Evolutionary conservation across 2,797 vertebrate genomes (phyloP).

Genomic region (Lerista edwardsae): DNA sequence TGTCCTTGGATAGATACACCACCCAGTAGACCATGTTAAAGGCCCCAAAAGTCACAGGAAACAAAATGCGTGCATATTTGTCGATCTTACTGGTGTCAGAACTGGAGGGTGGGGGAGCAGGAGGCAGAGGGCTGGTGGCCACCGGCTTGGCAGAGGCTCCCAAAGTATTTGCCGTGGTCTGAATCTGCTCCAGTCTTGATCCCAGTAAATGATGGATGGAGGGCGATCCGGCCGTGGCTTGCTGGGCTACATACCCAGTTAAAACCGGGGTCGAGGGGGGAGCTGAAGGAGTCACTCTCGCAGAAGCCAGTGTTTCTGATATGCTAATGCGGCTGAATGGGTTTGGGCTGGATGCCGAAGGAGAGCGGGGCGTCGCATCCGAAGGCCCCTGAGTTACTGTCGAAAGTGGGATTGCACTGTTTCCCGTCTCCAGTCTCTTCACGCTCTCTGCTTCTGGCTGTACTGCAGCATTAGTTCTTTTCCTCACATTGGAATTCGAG

Average conservation of each 20-base stretch:
- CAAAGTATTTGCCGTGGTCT: slow-evolving; percentile 82
- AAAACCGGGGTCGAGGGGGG: slow-evolving; percentile 84
- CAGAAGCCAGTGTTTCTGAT: slow-evolving; percentile 81
- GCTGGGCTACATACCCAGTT: slow-evolving; percentile 76
- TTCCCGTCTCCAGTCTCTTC: slow-evolving; percentile 81
- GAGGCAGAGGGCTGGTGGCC: slow-evolving; percentile 74
- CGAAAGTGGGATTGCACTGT: slow-evolving; percentile 77
- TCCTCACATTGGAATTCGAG: slow-evolving; percentile 91
- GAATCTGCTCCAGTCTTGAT: slow-evolving; percentile 89
- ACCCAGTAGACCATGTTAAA: slow-evolving; percentile 99
- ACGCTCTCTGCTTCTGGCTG: slow-evolving; percentile 80
- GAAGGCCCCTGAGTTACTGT: slow-evolving; percentile 77
- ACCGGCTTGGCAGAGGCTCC: slow-evolving; percentile 79
- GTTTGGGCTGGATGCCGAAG: slow-evolving; percentile 88
- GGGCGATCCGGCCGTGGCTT: slow-evolving; percentile 73
- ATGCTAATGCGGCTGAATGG: slow-evolving; percentile 86
- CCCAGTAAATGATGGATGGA: slow-evolving; percentile 86
- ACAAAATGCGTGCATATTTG: slow-evolving; percentile 98
- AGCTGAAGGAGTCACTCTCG: slow-evolving; percentile 80
- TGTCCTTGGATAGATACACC: slow-evolving; percentile 98
- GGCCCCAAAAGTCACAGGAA: slow-evolving; percentile 95
- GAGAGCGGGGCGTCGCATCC: slow-evolving; percentile 75
- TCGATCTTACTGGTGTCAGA: slow-evolving; percentile 98
- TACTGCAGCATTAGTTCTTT: slow-evolving; percentile 86
- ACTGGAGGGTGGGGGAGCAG: slow-evolving; percentile 76